Evolutionary conservation across 2,797 vertebrate genomes (phyloP).

Genomic region (Chrysocyon brachyurus): DNA sequence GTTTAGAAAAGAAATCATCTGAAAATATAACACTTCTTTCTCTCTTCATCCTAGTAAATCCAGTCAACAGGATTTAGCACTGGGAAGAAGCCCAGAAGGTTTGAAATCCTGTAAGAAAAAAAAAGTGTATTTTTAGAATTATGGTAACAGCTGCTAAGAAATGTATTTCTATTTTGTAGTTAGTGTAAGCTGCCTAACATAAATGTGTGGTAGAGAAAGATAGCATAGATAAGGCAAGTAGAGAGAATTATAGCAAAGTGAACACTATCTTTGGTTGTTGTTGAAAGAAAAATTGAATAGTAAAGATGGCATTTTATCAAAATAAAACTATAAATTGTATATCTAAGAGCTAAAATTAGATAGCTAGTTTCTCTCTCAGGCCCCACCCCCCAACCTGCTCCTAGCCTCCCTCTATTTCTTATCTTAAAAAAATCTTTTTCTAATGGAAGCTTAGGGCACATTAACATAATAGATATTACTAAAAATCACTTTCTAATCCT

Average conservation of each 20-base stretch:
- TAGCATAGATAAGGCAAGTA: constrained; percentile 68
- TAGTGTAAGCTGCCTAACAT: constrained; percentile 75
- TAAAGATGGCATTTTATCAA: constrained; percentile 80
- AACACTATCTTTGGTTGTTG: constrained; percentile 78
- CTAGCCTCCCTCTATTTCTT: neutral
- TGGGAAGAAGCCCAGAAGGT: constrained; percentile 83
- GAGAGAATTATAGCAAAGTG: constrained; percentile 78
- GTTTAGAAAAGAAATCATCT: constrained; percentile 66
- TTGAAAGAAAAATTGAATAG: constrained; percentile 71
- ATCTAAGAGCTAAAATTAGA: constrained; percentile 73
- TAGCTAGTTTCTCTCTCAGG: neutral
- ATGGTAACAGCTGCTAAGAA: constrained; percentile 85
- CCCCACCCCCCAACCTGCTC: neutral
- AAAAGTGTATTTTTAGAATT: constrained; percentile 83
- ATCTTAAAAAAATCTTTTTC: neutral
- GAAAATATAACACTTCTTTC: constrained; percentile 69
- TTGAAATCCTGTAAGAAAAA: constrained; percentile 80
- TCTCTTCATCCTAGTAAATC: constrained; percentile 70
- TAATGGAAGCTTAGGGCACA: constrained; percentile 10
- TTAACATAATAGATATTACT: constrained; percentile 21
- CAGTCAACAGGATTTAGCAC: constrained; percentile 73
- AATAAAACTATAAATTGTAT: constrained; percentile 74
- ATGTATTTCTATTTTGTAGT: constrained; percentile 82
- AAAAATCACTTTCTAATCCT: constrained; percentile 37
- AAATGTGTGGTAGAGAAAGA: constrained; percentile 77